Evolutionary conservation across 2,113 vertebrate species (phyloP), one percentile per base, ranked within the genome.

Genomic region (Microtus oregoni): DNA sequence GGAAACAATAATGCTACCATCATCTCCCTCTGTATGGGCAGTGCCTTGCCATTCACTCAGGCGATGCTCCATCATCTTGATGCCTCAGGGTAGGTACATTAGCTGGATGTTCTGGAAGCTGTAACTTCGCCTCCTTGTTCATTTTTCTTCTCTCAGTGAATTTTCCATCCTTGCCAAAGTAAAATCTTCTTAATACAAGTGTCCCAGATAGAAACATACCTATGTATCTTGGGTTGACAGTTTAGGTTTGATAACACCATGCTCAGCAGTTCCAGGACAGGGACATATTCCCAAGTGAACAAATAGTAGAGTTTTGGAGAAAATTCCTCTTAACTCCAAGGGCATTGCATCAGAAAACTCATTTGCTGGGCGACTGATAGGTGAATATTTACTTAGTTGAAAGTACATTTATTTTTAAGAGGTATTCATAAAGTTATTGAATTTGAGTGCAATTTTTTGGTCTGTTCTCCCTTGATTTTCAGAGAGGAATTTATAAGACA

Each of bases 371-470:
- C 24, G 86, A 94, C 52, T 87, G 28, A 87, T 47, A n/a, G 86
- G 38, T 52, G 10, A 86, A 15, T 93, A 17, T 32, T 70, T 73
- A 92, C 47, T 92, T 67, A 86, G 35, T 81, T 89, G 67, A 93
- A 93, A 55, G 78, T 30, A 55, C 52, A 86, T 26, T 93, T 94
- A 94, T 73, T 96, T 88, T 92, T 72, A 47, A 88, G 70, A 58
- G 14, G 13, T n/a, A 38, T 58, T 73, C 68, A 88, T 88, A 73
- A 86, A 78, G 26, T 79, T 77, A 65, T n/a, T 90, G 89, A 81
- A 79, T 81, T 61, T 83, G 85, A 91, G 30, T 65, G 35, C 78
- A 30, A 47, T 30, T 10, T 77, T 72, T 72, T 89, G 4, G 67
- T 92, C n/a, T 83, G 1, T 90, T 93, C 72, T 47, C 26, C 63